Base-by-base conservation (phyloP, 2,888 invertebrate species). In the Tetragnatha montana region DNA sequence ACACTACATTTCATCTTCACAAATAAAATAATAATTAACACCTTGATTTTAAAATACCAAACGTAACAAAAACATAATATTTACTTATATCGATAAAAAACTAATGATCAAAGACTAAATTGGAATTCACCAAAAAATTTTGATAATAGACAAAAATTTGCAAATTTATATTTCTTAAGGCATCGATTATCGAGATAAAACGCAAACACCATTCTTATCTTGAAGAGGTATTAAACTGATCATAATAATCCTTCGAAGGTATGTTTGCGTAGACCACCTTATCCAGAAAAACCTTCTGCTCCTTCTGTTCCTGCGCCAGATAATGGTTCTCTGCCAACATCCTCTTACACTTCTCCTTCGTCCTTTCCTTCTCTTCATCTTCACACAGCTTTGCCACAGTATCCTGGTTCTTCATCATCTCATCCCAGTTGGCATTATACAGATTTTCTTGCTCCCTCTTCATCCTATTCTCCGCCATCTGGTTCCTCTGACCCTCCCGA, bases 401-500 rank as follows among this genome's bases (percentile, higher is more conserved):
- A 19, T 84, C 84, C 14, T 68, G 50, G 22, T 51, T 21, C 8
- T 70, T 47, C 2, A 85, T 14, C 35, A 70, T 78, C 51, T 78
- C 69, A 50, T 85, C 71, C 85, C 85, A 85, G 3, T 69, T 21
- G n/a, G 78, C 22, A 0, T 71, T 85, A 71, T 79, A 71, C 6
- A 35, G n/a, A 17, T 51, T 10, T 6, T 78, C 85, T n/a, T 51
- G 51, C 6, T 78, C 85, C 12, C 51, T 71, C 22, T 19, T 85
- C 49, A 51, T 78, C 95, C 95, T 95, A 75, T 95, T 95, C 91
- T 97, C 96, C 88, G 95, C 94, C 93, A 96, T 95, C 94, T 97
- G 97, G 17, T 95, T 94, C 90, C 95, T 94, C 93, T 97, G 97
- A 6, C 95, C 96, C 74, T 95, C 95, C 92, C 96, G 95, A 92